Conservation (phyloP, 1,140 invertebrate genomes). For the Dinoponera quadriceps region DNA sequence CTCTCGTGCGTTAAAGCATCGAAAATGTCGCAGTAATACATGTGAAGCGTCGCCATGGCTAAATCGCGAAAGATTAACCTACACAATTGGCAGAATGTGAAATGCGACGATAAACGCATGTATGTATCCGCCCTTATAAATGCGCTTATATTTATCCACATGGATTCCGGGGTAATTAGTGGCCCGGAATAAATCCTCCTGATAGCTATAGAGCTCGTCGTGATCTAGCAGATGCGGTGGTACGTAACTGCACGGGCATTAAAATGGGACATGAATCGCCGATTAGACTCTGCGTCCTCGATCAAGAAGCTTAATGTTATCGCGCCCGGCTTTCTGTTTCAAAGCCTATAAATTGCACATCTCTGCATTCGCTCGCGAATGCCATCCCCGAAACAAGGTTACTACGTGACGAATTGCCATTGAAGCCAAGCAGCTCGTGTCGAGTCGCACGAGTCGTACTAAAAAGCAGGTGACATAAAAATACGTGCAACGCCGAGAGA, state of each 20-base stretch:
- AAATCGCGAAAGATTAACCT: conserved; percentile 30
- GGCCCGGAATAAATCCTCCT: conserved; percentile 10
- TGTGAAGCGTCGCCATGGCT: conserved; percentile 16
- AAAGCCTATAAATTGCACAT: conserved; percentile 12
- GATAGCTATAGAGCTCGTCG: background rate
- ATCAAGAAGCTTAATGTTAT: conserved; percentile 59
- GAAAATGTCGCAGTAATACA: background rate
- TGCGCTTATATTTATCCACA: conserved; percentile 43
- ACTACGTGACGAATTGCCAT: background rate
- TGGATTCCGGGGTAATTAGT: conserved; percentile 1
- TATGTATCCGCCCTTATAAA: conserved; percentile 4
- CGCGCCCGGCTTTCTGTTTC: background rate
- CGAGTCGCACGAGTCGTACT: background rate
- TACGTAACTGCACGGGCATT: conserved; percentile 43
- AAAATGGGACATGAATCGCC: conserved; percentile 42
- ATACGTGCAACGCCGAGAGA: background rate
- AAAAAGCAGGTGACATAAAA: background rate
- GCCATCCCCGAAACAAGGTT: background rate
- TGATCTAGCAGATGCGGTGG: background rate
- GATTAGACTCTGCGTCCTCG: conserved; percentile 42
- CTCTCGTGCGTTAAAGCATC: background rate
- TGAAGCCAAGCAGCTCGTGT: background rate
- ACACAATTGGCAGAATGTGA: conserved; percentile 18
- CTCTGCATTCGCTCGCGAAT: background rate
- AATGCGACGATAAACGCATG: conserved; percentile 9